These are phyloP conservation scores for Eulemur coronatus DNA, from an alignment of 2,797 vertebrate species.

Conservation along the genomic window DNA sequence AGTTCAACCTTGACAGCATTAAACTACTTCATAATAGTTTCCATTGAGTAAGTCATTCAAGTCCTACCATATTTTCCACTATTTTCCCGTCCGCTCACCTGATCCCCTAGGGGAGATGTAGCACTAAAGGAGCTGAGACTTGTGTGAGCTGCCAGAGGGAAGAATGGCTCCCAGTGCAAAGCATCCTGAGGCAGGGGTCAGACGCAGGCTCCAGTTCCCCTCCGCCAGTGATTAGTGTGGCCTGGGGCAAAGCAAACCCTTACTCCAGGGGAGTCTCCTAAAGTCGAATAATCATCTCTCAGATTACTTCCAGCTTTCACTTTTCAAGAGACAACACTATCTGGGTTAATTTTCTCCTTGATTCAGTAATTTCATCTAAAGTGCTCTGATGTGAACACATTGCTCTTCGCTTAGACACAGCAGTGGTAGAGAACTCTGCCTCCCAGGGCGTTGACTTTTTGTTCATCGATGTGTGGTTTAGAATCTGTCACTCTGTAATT, in stretches of 20 bases:
- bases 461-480: background rate
- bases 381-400: background rate
- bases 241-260: background rate
- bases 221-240: background rate
- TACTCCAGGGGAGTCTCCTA: background rate
- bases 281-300: background rate
- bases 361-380: background rate
- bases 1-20: background rate
- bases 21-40: background rate
- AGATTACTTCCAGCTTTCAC: background rate
- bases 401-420: background rate
- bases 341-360: background rate
- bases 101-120: background rate
- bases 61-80: background rate
- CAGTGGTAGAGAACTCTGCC: background rate
- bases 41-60: background rate
- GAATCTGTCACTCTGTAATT: background rate
- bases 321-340: background rate
- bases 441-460: background rate
- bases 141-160: background rate
- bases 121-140: background rate
- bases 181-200: too few relatives aligned
- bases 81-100: background rate
- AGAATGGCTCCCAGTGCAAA: background rate
- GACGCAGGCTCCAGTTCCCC: background rate